Evolutionary conservation across 2,888 invertebrate genomes (phyloP), one percentile per base, ranked within the genome.

Genomic region (Iselma pallidipennis): DNA sequence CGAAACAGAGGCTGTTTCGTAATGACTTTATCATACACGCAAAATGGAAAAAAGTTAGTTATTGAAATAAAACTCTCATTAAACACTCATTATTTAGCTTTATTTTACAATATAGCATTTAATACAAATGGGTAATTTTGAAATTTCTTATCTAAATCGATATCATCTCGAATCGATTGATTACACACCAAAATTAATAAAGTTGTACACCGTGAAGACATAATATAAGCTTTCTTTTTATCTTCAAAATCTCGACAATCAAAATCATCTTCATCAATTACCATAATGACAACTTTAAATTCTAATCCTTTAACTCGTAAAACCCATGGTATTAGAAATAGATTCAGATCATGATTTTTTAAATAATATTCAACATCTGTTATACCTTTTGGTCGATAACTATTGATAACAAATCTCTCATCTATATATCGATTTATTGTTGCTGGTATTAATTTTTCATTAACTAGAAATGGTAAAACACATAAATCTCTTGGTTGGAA

Each of bases 261-360:
- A 60, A 78, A 80, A 67, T 80, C 80, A 49, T 77, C 78, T n/a
- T 77, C 75, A 59, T 80, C 80, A 14, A 80, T 72, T 4, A 73
- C 77, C 63, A 80, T 74, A 4, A 81, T 68, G 2, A 81, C 80
- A 2, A 80, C 78, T 63, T 79, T 80, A 69, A 80, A 81, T 58
- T 81, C 80, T 57, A 81, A 69, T 1, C 80, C 80, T 67, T 81
- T 81, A 7, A 79, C 77, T 7, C 78, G 66, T 33, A 80, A 67
- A 12, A 75, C 77, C 80, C 80, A 80, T 5, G 79, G 71, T 28
- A 80, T 70, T 7, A 80, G 63, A 64, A 80, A 80, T 49, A 76
- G 71, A 59, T 77, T 77, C 4, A 75, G 69, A 53, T 74, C 72
- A 29, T 66, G 72, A 49, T 73, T 64, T 14, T 63, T 70, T 37